Conservation (phyloP, 2,888 invertebrate genomes). For the Fragum sueziense region DNA sequence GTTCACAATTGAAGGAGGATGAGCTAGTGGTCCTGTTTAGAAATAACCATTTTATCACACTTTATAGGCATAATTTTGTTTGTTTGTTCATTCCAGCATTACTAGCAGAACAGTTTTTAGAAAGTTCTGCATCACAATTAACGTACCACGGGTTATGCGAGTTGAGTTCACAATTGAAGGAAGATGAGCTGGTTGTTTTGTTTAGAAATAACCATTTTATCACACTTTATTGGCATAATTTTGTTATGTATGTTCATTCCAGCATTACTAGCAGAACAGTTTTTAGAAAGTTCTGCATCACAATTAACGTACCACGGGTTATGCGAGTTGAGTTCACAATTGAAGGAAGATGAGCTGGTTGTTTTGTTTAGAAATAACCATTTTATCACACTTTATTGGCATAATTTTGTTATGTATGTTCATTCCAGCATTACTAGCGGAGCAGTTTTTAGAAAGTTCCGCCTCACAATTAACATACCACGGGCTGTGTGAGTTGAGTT, state of each 20-base stretch:
- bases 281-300: conserved; percentile 83
- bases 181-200: conserved; percentile 84
- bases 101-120: conserved; percentile 84
- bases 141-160: conserved; percentile 85
- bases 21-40: conserved; percentile 85
- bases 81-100: conserved; percentile 80
- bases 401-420: too few relatives aligned
- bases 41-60: conserved; percentile 86
- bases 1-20: conserved; percentile 82
- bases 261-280: conserved; percentile 84
- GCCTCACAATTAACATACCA: conserved; percentile 85
- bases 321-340: conserved; percentile 82
- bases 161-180: conserved; percentile 82
- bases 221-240: conserved; percentile 84
- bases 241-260: too few relatives aligned
- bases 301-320: conserved; percentile 85
- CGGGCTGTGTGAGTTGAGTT: conserved; percentile 83
- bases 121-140: conserved; percentile 84
- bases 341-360: conserved; percentile 84
- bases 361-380: conserved; percentile 86
- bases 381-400: conserved; percentile 84
- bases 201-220: conserved; percentile 86
- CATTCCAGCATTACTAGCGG: conserved; percentile 82
- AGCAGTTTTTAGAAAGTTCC: conserved; percentile 83
- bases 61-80: conserved; percentile 82